phyloP scores from a whole-genome alignment of 2,888 invertebrate genomes.

The Didymodactylos carnosus region DNA sequence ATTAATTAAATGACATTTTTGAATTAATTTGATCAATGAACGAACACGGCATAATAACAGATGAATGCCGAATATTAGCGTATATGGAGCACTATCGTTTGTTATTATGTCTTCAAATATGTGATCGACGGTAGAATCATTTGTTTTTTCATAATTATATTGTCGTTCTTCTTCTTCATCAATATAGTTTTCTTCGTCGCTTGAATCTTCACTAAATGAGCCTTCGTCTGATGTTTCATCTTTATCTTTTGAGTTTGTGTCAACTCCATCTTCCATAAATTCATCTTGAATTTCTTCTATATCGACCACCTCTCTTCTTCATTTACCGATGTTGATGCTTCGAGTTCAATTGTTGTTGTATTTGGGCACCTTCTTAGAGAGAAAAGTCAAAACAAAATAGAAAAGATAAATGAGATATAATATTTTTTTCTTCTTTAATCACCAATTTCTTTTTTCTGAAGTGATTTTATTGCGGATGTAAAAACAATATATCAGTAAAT shows the following conservation, averaged over 20 bases:
- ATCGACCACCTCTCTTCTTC: background rate
- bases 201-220: background rate
- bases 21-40: background rate
- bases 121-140: background rate
- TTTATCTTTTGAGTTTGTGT: background rate
- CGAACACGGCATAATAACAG: background rate
- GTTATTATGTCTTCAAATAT: background rate
- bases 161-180: background rate
- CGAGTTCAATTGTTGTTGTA: background rate
- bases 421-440: no score
- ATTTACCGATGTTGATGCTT: background rate
- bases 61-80: background rate
- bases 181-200: no score
- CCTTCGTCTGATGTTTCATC: background rate
- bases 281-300: background rate
- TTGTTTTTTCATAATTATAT: background rate
- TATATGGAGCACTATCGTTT: background rate
- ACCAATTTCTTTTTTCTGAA: no score
- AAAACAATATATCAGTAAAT: no score
- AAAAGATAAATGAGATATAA: no score
- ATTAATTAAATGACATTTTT: background rate
- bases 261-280: no score
- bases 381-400: no score
- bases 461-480: no score
- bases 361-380: background rate